These are phyloP conservation scores for Polyploca ridens DNA, from an alignment of 2,888 invertebrate genomes.

Conservation along the genomic window DNA sequence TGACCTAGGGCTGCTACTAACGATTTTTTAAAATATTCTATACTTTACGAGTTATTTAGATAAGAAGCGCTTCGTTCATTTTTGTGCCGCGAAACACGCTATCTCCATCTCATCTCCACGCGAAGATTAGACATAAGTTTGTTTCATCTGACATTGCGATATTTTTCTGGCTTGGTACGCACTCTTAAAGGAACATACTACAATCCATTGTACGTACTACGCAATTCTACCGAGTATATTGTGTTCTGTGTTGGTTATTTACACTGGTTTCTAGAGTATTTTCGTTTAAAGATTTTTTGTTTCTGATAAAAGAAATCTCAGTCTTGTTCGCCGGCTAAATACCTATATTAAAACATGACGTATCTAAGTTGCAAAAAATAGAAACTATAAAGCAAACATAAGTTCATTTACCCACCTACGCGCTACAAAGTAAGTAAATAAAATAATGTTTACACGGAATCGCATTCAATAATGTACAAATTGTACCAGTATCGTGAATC, in stretches of 20 bases:
- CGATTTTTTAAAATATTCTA: too few species aligned
- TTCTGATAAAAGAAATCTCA: neutral
- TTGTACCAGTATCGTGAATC: constrained; percentile 50
- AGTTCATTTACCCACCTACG: constrained; percentile 47
- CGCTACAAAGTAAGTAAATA: constrained; percentile 31
- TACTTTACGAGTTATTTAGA: too few species aligned
- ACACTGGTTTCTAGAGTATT: neutral
- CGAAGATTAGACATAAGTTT: too few species aligned
- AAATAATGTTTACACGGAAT: constrained; percentile 38
- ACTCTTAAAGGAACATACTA: too few species aligned
- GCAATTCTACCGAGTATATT: neutral
- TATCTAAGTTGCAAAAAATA: constrained; percentile 1
- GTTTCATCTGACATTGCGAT: too few species aligned
- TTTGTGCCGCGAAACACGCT: too few species aligned
- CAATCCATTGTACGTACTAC: neutral
- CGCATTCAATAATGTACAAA: constrained; percentile 42
- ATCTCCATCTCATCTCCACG: too few species aligned
- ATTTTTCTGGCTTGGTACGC: too few species aligned
- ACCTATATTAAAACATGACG: neutral
- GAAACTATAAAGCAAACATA: constrained; percentile 16
- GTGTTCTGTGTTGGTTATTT: neutral
- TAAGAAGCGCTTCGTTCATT: too few species aligned
- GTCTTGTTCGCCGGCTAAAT: neutral
- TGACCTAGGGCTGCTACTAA: too few species aligned
- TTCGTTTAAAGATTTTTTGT: too few species aligned